Evolutionary conservation across 2,113 vertebrate genomes (phyloP), one percentile per base, ranked within the genome.

Genomic region (Cryptotis parvus): DNA sequence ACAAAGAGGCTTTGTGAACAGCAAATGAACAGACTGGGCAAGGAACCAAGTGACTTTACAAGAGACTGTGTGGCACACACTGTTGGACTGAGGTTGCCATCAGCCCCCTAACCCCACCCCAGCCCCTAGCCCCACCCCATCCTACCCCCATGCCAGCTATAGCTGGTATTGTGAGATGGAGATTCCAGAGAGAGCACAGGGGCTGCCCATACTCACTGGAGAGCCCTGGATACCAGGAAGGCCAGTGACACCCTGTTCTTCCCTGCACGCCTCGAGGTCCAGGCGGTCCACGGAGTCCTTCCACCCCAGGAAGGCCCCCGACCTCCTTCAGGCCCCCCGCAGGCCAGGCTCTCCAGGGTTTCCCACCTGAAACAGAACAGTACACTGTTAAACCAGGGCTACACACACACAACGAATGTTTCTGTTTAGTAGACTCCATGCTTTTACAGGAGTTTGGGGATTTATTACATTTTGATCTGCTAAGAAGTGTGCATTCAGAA

Each of bases 251-350:
- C 99, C 99, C 89, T 99, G 99, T 90, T 99, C 98, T 1, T n/a
- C 99, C 99, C 96, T 99, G 99, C 98, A 99, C 97, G 16, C 99
- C 99, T 33, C 99, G 97, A 0, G 99, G 99, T 35, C 99, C 99
- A 26, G 98, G 97, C 2, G 98, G 96, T 22, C 99, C 99, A 26
- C 97, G 94, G 0, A 98, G 98, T 31, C 99, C 99, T 95, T 99
- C 99, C 10, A 98, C 97, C 29, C 99, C 99, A 66, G 99, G 98
- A 95, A 99, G 98, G 1, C 99, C 99, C 99, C 68, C 99, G 98
- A 90, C 93, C 97, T 84, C 99, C 99, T 97, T 99, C 99, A 0
- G 99, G 98, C 1, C 99, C 99, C 99, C 61, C 98, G 98, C 87
- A 97, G 98, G 33, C 99, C 99, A 5, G 98, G 85, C 4, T 99